Percentiles rank a stretch among this genome's conserved stretches.
phyloP scores from a whole-genome alignment of 2,888 invertebrate genomes.

The Elmis aenea region DNA sequence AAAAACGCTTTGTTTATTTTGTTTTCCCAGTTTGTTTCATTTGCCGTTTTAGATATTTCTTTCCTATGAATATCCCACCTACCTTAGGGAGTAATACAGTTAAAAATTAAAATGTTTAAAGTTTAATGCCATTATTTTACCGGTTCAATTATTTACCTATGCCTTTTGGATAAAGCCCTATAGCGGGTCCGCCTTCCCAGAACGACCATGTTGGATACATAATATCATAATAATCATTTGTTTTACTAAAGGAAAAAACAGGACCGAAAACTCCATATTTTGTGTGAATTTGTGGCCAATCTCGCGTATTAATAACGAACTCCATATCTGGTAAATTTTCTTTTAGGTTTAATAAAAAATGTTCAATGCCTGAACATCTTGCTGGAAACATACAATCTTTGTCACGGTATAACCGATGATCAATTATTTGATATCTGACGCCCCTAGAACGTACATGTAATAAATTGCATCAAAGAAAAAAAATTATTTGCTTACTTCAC shows the following conservation, averaged over 20 bases:
- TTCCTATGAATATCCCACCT: slow-evolving; percentile 82
- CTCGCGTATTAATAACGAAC: slow-evolving; percentile 81
- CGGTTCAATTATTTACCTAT: slow-evolving; percentile 46
- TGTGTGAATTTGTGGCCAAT: slow-evolving; percentile 83
- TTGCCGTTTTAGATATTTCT: slow-evolving; percentile 53
- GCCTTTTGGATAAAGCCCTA: slow-evolving; percentile 86
- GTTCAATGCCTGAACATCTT: slow-evolving; percentile 85
- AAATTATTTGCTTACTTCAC: slow-evolving; percentile 36
- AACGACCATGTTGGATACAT: slow-evolving; percentile 97
- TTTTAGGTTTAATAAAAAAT: slow-evolving; percentile 71
- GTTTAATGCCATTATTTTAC: neutral
- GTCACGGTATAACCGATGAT: slow-evolving; percentile 75
- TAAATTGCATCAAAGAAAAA: slow-evolving; percentile 4
- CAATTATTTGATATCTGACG: slow-evolving; percentile 77
- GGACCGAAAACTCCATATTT: slow-evolving; percentile 63
- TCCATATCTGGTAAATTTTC: slow-evolving; percentile 75
- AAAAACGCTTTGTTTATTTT: slow-evolving; percentile 77
- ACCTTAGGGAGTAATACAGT: slow-evolving; percentile 55
- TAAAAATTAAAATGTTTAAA: neutral
- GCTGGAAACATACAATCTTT: slow-evolving; percentile 87
- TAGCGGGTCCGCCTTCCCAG: slow-evolving; percentile 98
- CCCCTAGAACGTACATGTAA: slow-evolving; percentile 48
- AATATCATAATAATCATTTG: slow-evolving; percentile 78
- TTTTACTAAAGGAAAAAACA: slow-evolving; percentile 96
- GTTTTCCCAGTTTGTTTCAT: slow-evolving; percentile 69